Conservation (phyloP, 1,140 invertebrate genomes). For the Cecropterus lyciades region DNA sequence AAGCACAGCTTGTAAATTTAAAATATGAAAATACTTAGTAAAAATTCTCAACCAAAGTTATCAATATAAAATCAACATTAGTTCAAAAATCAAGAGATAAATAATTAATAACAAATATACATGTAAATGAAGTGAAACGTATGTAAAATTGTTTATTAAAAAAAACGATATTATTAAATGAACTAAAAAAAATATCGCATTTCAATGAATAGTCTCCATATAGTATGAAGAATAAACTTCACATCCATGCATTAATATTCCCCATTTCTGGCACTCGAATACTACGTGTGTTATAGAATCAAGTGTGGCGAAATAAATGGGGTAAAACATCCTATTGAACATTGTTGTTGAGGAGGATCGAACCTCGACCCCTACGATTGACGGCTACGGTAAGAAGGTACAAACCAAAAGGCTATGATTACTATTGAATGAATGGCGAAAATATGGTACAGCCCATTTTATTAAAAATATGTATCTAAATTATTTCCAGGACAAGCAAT, state of each 20-base stretch:
- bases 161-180: too few species aligned
- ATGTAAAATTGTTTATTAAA: too few species aligned
- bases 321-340: constrained; percentile 46
- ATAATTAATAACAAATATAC: too few species aligned
- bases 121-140: too few species aligned
- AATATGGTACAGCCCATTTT: constrained; percentile 35
- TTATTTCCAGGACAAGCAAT: too few species aligned
- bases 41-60: too few species aligned
- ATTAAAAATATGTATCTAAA: too few species aligned
- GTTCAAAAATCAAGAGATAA: too few species aligned
- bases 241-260: constrained; percentile 64
- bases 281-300: constrained; percentile 66
- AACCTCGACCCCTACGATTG: constrained; percentile 46
- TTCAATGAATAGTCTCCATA: constrained; percentile 63
- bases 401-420: constrained; percentile 32
- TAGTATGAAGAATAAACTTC: constrained; percentile 57
- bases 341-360: constrained; percentile 41
- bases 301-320: constrained; percentile 78
- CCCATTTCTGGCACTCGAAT: constrained; percentile 76
- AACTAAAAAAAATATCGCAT: constrained; percentile 57
- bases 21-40: too few species aligned
- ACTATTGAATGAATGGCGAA: constrained; percentile 50
- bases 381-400: not conserved
- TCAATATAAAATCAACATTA: too few species aligned
- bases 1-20: too few species aligned